Conservation (phyloP, 1,140 invertebrate species). For the Polypedilum pembai region DNA sequence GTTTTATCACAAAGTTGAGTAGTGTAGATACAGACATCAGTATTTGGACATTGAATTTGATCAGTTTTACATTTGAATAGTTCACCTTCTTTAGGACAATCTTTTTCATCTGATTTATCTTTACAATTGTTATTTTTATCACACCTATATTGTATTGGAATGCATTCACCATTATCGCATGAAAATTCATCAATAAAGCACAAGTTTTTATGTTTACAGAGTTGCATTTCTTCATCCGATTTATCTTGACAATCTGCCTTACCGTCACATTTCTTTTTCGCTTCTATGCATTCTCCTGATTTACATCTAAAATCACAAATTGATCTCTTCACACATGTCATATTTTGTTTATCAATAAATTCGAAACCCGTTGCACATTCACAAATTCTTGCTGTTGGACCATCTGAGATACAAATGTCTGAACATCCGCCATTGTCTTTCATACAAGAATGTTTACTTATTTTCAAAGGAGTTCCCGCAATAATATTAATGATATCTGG, state of each 20-base stretch:
- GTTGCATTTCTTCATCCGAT: conserved; percentile 59
- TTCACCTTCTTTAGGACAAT: conserved; percentile 47
- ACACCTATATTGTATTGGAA: conserved; percentile 51
- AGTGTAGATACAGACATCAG: conserved; percentile 55
- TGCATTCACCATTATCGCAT: conserved; percentile 51
- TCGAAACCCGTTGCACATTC: conserved; percentile 54
- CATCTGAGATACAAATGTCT: conserved; percentile 55
- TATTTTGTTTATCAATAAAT: conserved; percentile 44
- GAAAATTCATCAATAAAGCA: conserved; percentile 48
- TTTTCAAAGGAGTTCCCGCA: conserved; percentile 31
- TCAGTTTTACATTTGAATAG: conserved; percentile 32
- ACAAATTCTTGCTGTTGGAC: conserved; percentile 43
- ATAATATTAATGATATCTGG: conserved; percentile 27
- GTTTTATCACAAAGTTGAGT: conserved; percentile 55
- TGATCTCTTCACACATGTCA: conserved; percentile 46
- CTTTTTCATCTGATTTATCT: conserved; percentile 66
- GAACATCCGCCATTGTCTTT: conserved; percentile 61
- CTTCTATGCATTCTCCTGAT: conserved; percentile 56
- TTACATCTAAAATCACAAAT: conserved; percentile 50
- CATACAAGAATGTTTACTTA: conserved; percentile 50
- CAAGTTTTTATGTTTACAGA: conserved; percentile 46
- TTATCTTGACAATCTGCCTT: conserved; percentile 56
- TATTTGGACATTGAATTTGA: conserved; percentile 85
- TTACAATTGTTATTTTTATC: conserved; percentile 65
- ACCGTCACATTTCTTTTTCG: conserved; percentile 59